phyloP scores from a whole-genome alignment of 2,113 vertebrate genomes.

The Lophochroa leadbeateri region DNA sequence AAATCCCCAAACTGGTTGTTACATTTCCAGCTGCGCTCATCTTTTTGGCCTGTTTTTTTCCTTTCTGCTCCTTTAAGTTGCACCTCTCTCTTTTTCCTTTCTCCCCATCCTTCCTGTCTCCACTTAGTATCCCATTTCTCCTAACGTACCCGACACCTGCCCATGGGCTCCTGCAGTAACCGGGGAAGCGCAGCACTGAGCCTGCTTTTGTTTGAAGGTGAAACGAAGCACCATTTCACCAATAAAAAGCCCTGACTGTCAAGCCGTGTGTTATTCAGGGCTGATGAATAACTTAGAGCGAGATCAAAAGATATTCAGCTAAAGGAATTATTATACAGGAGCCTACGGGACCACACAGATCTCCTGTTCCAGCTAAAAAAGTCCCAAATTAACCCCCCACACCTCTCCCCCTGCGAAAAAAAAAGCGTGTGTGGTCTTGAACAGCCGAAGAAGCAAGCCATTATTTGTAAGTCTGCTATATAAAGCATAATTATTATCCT shows the following conservation, averaged over 20 bases:
- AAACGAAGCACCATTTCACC: slow-evolving; percentile 67
- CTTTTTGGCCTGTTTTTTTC: neutral
- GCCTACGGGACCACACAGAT: slow-evolving; percentile 82
- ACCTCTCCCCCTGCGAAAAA: slow-evolving; percentile 26
- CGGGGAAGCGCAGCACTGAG: neutral
- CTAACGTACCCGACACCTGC: neutral
- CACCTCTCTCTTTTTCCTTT: neutral
- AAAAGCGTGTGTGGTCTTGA: slow-evolving; percentile 77
- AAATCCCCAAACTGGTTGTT: accelerated
- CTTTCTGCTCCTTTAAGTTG: neutral
- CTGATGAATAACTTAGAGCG: slow-evolving; percentile 78
- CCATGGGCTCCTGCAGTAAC: neutral
- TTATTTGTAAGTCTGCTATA: slow-evolving; percentile 73
- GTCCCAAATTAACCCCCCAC: slow-evolving; percentile 66
- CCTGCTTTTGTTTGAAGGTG: slow-evolving; percentile 69
- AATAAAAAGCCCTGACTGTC: slow-evolving; percentile 73
- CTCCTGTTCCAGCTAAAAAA: slow-evolving; percentile 70
- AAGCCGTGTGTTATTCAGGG: slow-evolving; percentile 72
- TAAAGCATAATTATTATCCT: slow-evolving; percentile 76
- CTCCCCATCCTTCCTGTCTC: slow-evolving; percentile 6
- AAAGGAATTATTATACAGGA: slow-evolving; percentile 79
- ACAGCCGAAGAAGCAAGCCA: slow-evolving; percentile 65
- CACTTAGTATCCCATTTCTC: slow-evolving; percentile 26
- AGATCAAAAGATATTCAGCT: slow-evolving; percentile 85
- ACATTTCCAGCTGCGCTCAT: neutral